Evolutionary conservation across 2,888 invertebrate genomes (phyloP).

Genomic region (Zaprionus lineosus): DNA sequence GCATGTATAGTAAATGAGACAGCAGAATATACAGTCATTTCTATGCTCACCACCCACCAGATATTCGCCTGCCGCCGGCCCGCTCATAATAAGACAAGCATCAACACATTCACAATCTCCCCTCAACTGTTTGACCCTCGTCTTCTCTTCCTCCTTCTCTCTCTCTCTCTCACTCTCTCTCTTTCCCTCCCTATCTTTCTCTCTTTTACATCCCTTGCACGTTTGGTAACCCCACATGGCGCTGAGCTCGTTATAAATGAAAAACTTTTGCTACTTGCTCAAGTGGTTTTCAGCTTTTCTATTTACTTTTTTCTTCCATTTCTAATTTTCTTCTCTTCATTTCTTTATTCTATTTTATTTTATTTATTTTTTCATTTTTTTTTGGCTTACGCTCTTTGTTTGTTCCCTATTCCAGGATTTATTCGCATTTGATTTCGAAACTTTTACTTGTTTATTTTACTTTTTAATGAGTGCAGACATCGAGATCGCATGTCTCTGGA

Average conservation of each 20-base stretch:
- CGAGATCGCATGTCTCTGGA: constrained; percentile 44
- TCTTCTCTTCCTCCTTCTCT: too few species aligned
- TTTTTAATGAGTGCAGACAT: constrained; percentile 74
- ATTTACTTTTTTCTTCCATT: constrained; percentile 41
- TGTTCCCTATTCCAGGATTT: too few species aligned
- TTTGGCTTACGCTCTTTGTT: constrained; percentile 18
- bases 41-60: too few species aligned
- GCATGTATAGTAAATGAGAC: constrained; percentile 46
- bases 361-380: constrained; percentile 14
- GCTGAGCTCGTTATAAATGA: constrained; percentile 76
- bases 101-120: too few species aligned
- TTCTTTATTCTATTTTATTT: constrained; percentile 21
- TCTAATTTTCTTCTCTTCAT: constrained; percentile 18
- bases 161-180: too few species aligned
- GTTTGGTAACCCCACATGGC: too few species aligned
- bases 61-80: too few species aligned
- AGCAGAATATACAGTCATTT: constrained; percentile 34
- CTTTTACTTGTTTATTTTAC: constrained; percentile 70
- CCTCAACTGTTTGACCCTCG: too few species aligned
- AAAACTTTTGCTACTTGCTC: constrained; percentile 76
- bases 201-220: too few species aligned
- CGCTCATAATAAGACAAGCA: constrained; percentile 23
- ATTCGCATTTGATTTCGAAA: constrained; percentile 60
- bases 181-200: too few species aligned
- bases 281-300: constrained; percentile 66